Evolutionary conservation across 2,888 invertebrate species (phyloP).

Genomic region (Oligia latruncula): DNA sequence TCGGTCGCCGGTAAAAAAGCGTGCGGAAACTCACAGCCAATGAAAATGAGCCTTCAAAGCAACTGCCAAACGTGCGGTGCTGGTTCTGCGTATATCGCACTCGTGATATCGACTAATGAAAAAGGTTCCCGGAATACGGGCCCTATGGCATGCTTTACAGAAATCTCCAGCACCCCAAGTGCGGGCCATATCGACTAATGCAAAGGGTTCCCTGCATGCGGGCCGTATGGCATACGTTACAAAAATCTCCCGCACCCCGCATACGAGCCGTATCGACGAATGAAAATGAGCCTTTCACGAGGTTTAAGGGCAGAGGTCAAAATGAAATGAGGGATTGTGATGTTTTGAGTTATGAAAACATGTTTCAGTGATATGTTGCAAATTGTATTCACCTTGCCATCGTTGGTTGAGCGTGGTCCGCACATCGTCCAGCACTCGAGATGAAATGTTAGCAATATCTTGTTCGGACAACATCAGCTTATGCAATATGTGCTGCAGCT

Average conservation of each 20-base stretch:
- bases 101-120: too few species aligned
- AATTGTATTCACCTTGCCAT: constrained; percentile 23
- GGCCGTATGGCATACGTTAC: background rate
- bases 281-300: background rate
- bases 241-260: background rate
- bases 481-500: constrained; percentile 20
- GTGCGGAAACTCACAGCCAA: too few species aligned
- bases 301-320: background rate
- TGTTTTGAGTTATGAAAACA: background rate
- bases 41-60: too few species aligned
- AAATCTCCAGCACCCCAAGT: too few species aligned
- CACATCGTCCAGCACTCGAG: constrained; percentile 8
- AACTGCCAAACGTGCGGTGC: too few species aligned
- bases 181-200: background rate
- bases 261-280: background rate
- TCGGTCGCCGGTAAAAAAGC: too few species aligned
- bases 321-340: background rate
- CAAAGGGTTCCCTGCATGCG: background rate
- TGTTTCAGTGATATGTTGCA: background rate
- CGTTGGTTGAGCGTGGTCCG: constrained; percentile 9
- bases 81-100: too few species aligned
- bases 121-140: too few species aligned
- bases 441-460: background rate
- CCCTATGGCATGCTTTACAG: too few species aligned
- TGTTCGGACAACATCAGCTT: background rate